Evolutionary conservation across 2,113 vertebrate species (phyloP), one percentile per base, ranked within the genome.

Genomic region (Callipepla squamata): DNA sequence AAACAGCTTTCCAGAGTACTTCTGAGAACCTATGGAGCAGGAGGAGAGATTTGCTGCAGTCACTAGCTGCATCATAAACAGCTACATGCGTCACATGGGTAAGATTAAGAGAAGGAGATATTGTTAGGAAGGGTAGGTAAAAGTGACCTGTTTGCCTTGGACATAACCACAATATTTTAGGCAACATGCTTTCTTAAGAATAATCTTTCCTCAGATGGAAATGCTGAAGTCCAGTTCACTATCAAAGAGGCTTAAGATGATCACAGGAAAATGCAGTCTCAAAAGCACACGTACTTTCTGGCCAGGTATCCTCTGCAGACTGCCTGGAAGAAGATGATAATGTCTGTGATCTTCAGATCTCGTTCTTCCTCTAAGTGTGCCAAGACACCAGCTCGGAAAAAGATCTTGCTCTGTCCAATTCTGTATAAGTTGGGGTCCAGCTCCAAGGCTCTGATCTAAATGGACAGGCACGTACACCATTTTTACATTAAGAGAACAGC

Each of bases 331-430:
- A 99, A 99, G 97, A 99, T 99, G 93, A 99, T 99, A 67, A 99
- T 99, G 93, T 99, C 99, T 0, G 99, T 99, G 93, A 99, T 99
- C 97, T 99, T 99, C 95, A 99, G 98, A 86, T 99, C 99, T 75
- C 99, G 91, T 89, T 99, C 99, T 79, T 99, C 99, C 80, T 99
- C 99, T 91, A 99, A 97, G 77, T 99, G 99, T 42, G 99, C 99
- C 97, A 99, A 89, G 58, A 99, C 99, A 32, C 99, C 99, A 8
- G 99, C 99, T 94, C 99, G 98, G 97, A 99, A 99, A 96, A 99
- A 99, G 96, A 99, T 99, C 97, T 99, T 99, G 96, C 99, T 99
- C 97, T 99, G 99, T 67, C 99, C 99, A 42, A 99, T 99, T 68
- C 99, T 98, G 95, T 98, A 99, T n/a, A 99, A 97, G 96, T 99